phyloP scores from a whole-genome alignment of 1,140 invertebrate genomes.

The Macrostomum lignano region DNA sequence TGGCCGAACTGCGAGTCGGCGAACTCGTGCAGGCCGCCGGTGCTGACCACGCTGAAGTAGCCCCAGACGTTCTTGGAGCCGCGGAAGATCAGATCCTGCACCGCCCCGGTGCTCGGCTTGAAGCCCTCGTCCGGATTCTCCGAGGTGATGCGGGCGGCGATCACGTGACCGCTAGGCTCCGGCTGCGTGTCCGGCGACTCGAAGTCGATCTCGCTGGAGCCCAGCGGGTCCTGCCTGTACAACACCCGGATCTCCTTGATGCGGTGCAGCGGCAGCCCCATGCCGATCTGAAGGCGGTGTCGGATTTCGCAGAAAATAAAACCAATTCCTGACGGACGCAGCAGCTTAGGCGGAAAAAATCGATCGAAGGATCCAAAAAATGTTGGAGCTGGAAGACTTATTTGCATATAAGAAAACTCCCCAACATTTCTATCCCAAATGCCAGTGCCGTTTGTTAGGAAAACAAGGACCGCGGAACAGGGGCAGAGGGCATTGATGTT shows the following conservation, averaged over 20 bases:
- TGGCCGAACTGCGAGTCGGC: conserved; percentile 98
- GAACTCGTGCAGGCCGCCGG: conserved; percentile 88
- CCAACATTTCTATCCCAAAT: too few relatives aligned
- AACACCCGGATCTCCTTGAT: conserved; percentile 81
- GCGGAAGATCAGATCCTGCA: conserved; percentile 87
- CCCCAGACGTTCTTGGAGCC: conserved; percentile 98
- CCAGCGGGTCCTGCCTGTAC: conserved; percentile 72
- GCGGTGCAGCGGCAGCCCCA: conserved; percentile 78
- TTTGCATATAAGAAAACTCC: too few relatives aligned
- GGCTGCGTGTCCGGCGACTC: neutral
- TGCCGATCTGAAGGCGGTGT: conserved; percentile 59
- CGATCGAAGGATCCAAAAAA: too few relatives aligned
- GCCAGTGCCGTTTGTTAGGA: too few relatives aligned
- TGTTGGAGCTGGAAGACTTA: too few relatives aligned
- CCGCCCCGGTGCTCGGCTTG: conserved; percentile 83
- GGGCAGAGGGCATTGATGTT: too few relatives aligned
- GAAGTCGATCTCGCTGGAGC: conserved; percentile 61
- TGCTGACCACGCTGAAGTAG: conserved; percentile 88
- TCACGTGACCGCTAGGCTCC: conserved; percentile 75
- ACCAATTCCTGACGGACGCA: too few relatives aligned
- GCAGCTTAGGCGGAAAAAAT: too few relatives aligned
- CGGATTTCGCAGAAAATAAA: too few relatives aligned
- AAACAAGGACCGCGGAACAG: too few relatives aligned
- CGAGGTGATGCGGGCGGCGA: conserved; percentile 86
- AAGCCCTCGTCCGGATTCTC: conserved; percentile 96